Percentiles rank a stretch among this genome's conserved stretches.
Evolutionary conservation across 1,140 invertebrate species (phyloP).

Genomic region (Chironomus tepperi): DNA sequence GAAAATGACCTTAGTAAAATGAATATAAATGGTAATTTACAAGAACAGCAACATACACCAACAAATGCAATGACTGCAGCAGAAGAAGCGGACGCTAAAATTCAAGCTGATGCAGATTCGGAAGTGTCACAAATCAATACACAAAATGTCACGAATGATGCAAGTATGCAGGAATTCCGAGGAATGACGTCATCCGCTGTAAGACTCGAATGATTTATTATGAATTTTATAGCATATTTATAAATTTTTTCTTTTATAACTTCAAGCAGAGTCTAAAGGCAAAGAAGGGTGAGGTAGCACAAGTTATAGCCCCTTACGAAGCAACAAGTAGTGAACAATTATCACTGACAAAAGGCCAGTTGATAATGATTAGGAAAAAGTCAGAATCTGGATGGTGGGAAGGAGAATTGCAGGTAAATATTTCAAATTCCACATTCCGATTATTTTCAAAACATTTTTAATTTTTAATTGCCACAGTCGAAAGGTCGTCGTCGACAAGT

Average conservation of each 20-base stretch:
- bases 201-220: background rate
- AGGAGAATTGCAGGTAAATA: conserved; percentile 80
- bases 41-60: background rate
- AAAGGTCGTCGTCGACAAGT: conserved; percentile 92
- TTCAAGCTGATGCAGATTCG: conserved; percentile 39
- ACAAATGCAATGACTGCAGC: conserved; percentile 27
- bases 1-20: background rate
- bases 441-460: conserved; percentile 25
- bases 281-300: conserved; percentile 81
- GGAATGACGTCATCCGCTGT: conserved; percentile 41
- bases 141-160: conserved; percentile 33
- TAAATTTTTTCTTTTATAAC: conserved; percentile 25
- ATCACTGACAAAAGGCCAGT: conserved; percentile 80
- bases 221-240: background rate
- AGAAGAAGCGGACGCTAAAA: conserved; percentile 26
- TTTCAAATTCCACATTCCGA: conserved; percentile 26
- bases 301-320: conserved; percentile 80
- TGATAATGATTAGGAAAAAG: conserved; percentile 94
- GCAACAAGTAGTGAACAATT: conserved; percentile 85
- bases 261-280: conserved; percentile 41
- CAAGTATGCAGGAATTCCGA: conserved; percentile 34
- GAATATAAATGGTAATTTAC: conserved; percentile 9
- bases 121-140: conserved; percentile 41
- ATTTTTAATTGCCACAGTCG: conserved; percentile 43
- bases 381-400: conserved; percentile 98